Evolutionary conservation across 2,113 vertebrate genomes (phyloP), one percentile per base, ranked within the genome.

Genomic region (Cheilinus undulatus): DNA sequence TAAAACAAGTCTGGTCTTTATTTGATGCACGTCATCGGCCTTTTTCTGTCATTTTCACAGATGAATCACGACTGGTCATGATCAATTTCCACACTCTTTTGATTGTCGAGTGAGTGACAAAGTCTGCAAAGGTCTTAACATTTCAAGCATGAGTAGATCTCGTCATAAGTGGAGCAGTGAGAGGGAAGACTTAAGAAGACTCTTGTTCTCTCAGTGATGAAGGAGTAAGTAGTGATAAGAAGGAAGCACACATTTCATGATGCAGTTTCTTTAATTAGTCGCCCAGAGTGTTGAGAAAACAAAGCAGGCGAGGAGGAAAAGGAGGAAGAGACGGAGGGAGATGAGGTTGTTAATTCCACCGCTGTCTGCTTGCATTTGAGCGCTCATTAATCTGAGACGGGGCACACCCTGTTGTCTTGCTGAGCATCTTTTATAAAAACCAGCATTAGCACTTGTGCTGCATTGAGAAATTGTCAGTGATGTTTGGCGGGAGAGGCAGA

Each of bases 331-430:
- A 71, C 61, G 80, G 63, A 78, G 54, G 75, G 64, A 78, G 81
- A 87, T 80, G 76, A 85, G 85, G 85, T 80, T 90, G 90, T 92
- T 94, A 93, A 94, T 94, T 93, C 91, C 88, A 72, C 56, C 46
- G 83, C 93, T 93, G 92, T 93, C 93, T 87, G 86, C 80, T 93
- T 87, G 86, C 91, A 93, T 94, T 92, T 91, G 90, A 89, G 83
- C 75, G 78, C 88, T 93, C 90, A 92, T 93, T 94, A 92, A 92
- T 94, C 93, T 93, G 83, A 74, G 80, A 78, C 53, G 5, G 82
- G 84, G 84, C 80, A 69, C 79, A 79, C 87, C 78, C 87, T 90
- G 90, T 91, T 91, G 91, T 92, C 88, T 91, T 84, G 77, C 79
- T 48, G 78, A 89, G 86, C 76, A 85, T 89, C 83, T 91, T 89